These are phyloP conservation scores for Orthonychiurus folsomi DNA, from an alignment of 2,888 invertebrate genomes.

Conservation along the genomic window DNA sequence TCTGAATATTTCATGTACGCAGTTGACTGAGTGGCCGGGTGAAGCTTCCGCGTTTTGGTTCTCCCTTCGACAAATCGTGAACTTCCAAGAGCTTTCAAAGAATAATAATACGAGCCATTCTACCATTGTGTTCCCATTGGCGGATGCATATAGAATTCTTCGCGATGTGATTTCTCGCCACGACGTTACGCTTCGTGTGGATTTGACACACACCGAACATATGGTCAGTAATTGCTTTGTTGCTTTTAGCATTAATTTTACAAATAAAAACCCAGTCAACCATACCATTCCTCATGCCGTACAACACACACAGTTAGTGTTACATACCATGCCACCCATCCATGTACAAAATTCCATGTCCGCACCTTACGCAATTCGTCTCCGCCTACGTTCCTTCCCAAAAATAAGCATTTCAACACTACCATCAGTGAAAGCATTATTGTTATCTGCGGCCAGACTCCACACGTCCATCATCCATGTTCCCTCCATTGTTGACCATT, in stretches of 20 bases:
- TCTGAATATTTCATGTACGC: slow-evolving; percentile 5
- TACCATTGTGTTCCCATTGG: slow-evolving; percentile 41
- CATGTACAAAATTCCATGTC: too few relatives aligned
- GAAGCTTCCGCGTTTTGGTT: slow-evolving; percentile 43
- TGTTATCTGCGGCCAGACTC: not conserved
- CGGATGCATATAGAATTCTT: slow-evolving; percentile 42
- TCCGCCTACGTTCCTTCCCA: not conserved
- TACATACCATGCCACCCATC: too few relatives aligned
- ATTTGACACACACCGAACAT: slow-evolving; percentile 41
- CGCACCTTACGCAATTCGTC: not conserved
- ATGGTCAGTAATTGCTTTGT: slow-evolving; percentile 31
- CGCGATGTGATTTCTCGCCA: slow-evolving; percentile 42
- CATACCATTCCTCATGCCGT: not conserved
- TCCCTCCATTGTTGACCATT: not conserved
- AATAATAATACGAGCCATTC: slow-evolving; percentile 40
- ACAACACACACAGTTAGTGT: too few relatives aligned
- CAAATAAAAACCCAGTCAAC: not conserved
- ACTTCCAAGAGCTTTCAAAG: slow-evolving; percentile 39
- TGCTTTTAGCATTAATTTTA: not conserved
- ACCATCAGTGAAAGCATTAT: not conserved
- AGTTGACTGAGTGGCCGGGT: slow-evolving; percentile 41
- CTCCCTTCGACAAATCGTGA: slow-evolving; percentile 42
- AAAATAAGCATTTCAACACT: not conserved
- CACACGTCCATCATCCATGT: not conserved
- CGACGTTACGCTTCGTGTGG: slow-evolving; percentile 41